Evolutionary conservation across 2,888 invertebrate species (phyloP), one percentile per base, ranked within the genome.

Genomic region (Clostera curtula): DNA sequence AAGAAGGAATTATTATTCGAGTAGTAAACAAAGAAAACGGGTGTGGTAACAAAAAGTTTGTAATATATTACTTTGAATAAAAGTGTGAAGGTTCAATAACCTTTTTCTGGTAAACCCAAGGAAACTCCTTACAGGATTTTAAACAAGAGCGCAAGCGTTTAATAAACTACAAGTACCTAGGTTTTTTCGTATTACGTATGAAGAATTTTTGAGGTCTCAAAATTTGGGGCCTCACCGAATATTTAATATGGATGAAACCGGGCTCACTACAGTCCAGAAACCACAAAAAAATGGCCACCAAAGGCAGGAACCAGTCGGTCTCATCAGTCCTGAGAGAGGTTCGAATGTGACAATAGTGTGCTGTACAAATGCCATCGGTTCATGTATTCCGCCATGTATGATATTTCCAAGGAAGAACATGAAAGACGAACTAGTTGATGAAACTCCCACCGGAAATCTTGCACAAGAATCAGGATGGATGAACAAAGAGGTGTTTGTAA

Each of bases 401-500:
- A 29, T 31, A 10, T 29, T 31, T 19, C 16, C 36, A 4, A 25
- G 27, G 7, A 36, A 36, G 12, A 25, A 31, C 10, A 27, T 29
- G 17, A 32, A 29, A 23, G 15, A 29, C 2, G 29, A 38, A 25
- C 14, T 37, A 7, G 8, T 34, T 1, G 31, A 34, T 24, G 31
- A 34, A 34, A 31, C 37, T 23, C 37, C 33, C 4, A 13, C 29
- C 12, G 15, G 15, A 4, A 15, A 15, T 6, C 8, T 19, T 5
- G 19, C n/a, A 8, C 19, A 19, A 19, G 4, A 19, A 19, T 8
- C n/a, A 7, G 19, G 19, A 9, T 19, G 19, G 19, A 19, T 19
- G 19, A 8, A 7, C 9, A 19, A 7, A 8, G 5, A 19, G 9
- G 9, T 19, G 9, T 19, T 19, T 9, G 19, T 19, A 8, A 19